A percentile compares a stretch with the other conserved stretches of the same genome.
Conservation (phyloP, 2,888 invertebrate species). For the Epiblema foenella region DNA sequence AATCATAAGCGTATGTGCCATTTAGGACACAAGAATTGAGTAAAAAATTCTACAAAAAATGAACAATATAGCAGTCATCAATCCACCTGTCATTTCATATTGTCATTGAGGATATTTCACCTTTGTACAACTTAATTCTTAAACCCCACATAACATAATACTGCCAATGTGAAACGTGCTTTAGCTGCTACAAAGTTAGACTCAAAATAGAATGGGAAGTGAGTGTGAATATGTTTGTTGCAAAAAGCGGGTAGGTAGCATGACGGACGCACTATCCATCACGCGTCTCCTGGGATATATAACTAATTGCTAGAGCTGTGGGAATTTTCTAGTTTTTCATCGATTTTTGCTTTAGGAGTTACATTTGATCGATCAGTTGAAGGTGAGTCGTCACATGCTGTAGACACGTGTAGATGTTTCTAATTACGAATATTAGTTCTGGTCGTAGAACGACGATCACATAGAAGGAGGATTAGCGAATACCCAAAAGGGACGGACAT, state of each 20-base stretch:
- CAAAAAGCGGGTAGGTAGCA: conserved; percentile 17
- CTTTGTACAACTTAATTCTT: not conserved
- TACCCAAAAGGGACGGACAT: no score
- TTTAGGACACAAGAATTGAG: not conserved
- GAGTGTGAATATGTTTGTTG: not conserved
- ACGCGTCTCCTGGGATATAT: conserved; percentile 16
- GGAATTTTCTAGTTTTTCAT: not conserved
- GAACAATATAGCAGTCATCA: conserved; percentile 28
- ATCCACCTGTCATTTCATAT: conserved; percentile 38
- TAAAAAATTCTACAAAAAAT: conserved; percentile 22
- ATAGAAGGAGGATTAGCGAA: no score
- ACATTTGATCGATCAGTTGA: not conserved
- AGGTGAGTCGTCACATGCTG: no score
- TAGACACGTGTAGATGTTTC: not conserved
- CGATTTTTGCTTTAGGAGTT: conserved; percentile 4
- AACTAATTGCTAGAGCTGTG: conserved; percentile 12
- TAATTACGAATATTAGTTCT: no score
- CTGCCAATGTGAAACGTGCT: not conserved
- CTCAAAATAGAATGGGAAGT: not conserved
- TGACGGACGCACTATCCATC: conserved; percentile 31
- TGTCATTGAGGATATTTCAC: conserved; percentile 28
- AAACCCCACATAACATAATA: not conserved
- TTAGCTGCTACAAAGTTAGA: not conserved
- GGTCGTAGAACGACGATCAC: no score
- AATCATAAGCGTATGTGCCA: not conserved